Conservation (phyloP, 2,797 vertebrate species). For the Sebastes dallii region DNA sequence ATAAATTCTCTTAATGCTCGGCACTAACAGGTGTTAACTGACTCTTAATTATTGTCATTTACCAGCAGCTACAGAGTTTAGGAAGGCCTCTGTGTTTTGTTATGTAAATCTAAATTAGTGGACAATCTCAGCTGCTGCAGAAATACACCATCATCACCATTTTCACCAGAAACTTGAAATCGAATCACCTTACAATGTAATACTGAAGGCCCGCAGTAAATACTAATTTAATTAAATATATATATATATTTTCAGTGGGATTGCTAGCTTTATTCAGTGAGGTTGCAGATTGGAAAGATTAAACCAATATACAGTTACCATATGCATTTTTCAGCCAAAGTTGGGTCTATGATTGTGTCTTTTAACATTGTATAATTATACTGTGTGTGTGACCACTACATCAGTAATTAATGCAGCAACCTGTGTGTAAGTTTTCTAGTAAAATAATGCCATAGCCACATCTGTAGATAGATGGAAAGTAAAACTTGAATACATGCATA, state of each 20-base stretch:
- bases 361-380: neutral
- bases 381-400: neutral
- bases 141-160: neutral
- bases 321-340: neutral
- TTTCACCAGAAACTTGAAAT: neutral
- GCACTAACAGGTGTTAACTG: slow-evolving; percentile 60
- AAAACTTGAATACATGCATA: neutral
- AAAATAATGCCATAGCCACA: neutral
- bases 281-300: neutral
- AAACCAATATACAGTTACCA: neutral
- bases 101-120: slow-evolving; percentile 29
- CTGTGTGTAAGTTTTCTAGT: neutral
- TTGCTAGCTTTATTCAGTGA: neutral
- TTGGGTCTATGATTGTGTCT: neutral
- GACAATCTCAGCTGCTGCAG: neutral
- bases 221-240: neutral
- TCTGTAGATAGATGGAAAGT: neutral
- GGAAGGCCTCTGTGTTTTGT: slow-evolving; percentile 34
- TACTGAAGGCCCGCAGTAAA: neutral
- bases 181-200: neutral
- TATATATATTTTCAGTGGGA: neutral
- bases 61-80: slow-evolving; percentile 23
- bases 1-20: slow-evolving; percentile 62
- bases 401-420: neutral
- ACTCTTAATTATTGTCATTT: slow-evolving; percentile 57